These are phyloP conservation scores for Irena cyanogastra DNA, from an alignment of 2,113 vertebrate species.

Conservation along the genomic window DNA sequence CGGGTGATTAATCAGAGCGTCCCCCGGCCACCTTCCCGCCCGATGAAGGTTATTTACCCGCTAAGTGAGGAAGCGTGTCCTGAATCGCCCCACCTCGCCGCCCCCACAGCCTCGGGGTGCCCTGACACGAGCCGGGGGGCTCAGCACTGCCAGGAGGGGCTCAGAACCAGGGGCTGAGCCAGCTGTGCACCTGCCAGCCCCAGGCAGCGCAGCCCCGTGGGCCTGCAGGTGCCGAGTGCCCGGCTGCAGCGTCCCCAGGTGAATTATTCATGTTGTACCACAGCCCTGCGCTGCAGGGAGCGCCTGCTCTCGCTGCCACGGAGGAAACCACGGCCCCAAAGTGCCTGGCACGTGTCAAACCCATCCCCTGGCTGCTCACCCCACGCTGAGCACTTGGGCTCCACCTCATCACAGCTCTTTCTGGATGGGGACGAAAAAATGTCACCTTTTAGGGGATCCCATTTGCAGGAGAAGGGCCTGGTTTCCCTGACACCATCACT, in stretches of 20 bases:
- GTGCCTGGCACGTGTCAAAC: background rate
- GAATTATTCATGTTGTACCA: slow-evolving; percentile 70
- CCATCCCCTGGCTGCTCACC: background rate
- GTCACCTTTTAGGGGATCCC: background rate
- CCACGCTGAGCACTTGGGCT: accelerated
- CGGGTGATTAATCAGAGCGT: slow-evolving; percentile 63
- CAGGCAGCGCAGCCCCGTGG: background rate
- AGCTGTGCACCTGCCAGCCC: background rate
- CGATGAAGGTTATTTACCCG: slow-evolving; percentile 66
- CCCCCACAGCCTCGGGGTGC: background rate
- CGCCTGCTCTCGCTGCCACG: slow-evolving; percentile 33
- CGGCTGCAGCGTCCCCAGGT: background rate
- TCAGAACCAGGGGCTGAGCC: background rate
- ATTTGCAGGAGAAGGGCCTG: background rate
- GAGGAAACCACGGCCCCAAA: slow-evolving; percentile 40
- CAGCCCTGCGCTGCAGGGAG: slow-evolving; percentile 53
- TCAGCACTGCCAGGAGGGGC: background rate
- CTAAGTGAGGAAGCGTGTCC: background rate
- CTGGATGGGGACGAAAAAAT: accelerated
- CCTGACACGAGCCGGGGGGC: background rate
- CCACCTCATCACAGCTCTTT: background rate
- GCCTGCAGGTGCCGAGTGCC: background rate
- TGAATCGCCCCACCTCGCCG: background rate
- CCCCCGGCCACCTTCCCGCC: slow-evolving; percentile 45
- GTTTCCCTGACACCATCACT: background rate